These are phyloP conservation scores for Phytoseiulus persimilis DNA, from an alignment of 2,888 invertebrate species.

Conservation along the genomic window DNA sequence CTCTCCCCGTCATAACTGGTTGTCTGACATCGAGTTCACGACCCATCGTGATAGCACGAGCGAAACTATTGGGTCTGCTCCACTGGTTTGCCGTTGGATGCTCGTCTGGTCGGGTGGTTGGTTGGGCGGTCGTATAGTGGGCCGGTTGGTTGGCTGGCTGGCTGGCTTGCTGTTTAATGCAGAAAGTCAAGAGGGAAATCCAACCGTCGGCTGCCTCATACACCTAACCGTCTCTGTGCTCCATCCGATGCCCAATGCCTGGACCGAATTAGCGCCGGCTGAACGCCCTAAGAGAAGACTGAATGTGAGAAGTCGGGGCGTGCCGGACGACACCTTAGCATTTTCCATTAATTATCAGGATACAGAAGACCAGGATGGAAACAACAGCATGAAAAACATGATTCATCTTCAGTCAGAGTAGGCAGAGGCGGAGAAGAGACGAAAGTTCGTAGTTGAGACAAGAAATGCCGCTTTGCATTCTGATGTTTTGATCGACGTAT, in stretches of 20 bases:
- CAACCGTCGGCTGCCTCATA: neutral
- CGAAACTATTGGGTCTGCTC: neutral
- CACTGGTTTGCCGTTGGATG: neutral
- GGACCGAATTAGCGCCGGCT: neutral
- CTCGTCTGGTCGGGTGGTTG: neutral
- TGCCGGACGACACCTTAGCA: slow-evolving; percentile 5
- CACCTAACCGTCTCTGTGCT: neutral
- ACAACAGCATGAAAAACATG: neutral
- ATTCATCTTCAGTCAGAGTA: neutral
- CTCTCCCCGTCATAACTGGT: neutral
- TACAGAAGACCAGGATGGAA: neutral
- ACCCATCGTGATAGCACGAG: neutral
- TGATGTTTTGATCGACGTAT: neutral
- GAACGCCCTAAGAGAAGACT: neutral
- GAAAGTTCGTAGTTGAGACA: neutral
- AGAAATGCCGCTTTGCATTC: neutral
- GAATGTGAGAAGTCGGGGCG: neutral
- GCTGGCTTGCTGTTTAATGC: neutral
- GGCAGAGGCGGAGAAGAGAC: neutral
- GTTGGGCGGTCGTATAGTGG: neutral
- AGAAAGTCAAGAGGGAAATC: neutral
- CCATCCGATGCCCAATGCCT: neutral
- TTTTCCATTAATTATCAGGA: neutral
- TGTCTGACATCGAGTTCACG: neutral
- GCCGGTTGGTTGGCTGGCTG: neutral